Percentiles rank a stretch among this genome's conserved stretches.
Evolutionary conservation across 1,140 invertebrate genomes (phyloP).

Genomic region (Drosophila subobscura): DNA sequence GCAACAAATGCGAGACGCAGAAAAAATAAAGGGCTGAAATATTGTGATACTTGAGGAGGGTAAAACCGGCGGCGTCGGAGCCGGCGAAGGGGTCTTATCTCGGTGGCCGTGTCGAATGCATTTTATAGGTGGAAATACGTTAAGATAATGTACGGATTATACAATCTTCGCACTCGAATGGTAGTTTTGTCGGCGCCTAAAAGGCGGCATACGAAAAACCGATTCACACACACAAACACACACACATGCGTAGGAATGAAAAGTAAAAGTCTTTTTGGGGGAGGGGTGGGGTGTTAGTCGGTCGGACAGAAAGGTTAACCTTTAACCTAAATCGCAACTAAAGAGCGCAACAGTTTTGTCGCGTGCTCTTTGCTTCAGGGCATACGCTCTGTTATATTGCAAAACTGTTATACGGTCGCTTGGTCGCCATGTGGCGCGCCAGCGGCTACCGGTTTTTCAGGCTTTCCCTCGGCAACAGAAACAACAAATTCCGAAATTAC

Average conservation of each 20-base stretch:
- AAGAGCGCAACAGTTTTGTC: conserved; percentile 67
- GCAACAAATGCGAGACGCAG: conserved; percentile 22
- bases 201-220: conserved; percentile 68
- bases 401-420: conserved; percentile 39
- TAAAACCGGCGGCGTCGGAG: too few species aligned
- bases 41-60: too few species aligned
- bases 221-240: conserved; percentile 23
- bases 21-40: too few species aligned
- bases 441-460: conserved; percentile 55
- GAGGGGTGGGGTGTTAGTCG: background rate
- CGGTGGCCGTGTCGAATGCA: conserved; percentile 37
- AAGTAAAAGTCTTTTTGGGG: conserved; percentile 75
- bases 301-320: conserved; percentile 46
- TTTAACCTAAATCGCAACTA: conserved; percentile 74
- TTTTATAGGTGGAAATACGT: conserved; percentile 36
- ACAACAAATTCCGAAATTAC: conserved; percentile 14
- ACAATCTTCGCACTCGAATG: conserved; percentile 11
- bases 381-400: background rate
- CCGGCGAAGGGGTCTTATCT: conserved; percentile 32
- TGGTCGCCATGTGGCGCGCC: conserved; percentile 35
- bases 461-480: conserved; percentile 28
- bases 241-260: conserved; percentile 21
- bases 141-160: conserved; percentile 53
- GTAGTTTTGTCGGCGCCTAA: conserved; percentile 59
- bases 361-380: conserved; percentile 44